These are phyloP conservation scores for Malurus melanocephalus DNA, from an alignment of 2,113 vertebrate species.

Conservation along the genomic window DNA sequence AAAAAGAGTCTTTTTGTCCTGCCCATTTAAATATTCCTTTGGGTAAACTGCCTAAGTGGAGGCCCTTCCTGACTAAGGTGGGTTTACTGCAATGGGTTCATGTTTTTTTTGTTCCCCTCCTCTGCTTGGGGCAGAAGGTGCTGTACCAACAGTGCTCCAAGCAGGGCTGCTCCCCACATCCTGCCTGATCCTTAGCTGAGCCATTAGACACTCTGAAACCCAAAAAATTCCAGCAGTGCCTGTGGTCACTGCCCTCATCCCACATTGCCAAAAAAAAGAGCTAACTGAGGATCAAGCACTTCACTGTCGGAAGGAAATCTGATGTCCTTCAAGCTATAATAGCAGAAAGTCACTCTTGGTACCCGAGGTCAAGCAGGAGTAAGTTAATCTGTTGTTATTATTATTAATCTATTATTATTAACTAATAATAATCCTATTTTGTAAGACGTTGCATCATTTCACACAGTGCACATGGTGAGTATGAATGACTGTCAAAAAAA, in stretches of 20 bases:
- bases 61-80: background rate
- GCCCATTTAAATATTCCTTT: background rate
- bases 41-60: background rate
- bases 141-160: fast-evolving
- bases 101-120: background rate
- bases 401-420: too few species aligned
- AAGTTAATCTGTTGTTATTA: background rate
- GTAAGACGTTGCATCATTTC: background rate
- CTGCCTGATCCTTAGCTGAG: background rate
- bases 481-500: background rate
- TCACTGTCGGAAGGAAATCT: background rate
- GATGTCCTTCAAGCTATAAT: background rate
- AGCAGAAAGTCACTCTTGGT: background rate
- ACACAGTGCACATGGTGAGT: background rate
- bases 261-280: background rate
- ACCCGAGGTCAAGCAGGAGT: background rate
- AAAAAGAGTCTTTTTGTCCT: background rate
- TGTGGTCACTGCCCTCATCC: background rate
- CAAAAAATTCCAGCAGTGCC: background rate
- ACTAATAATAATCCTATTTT: background rate
- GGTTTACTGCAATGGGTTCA: background rate
- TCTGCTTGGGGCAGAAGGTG: background rate
- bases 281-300: background rate
- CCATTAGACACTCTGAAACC: background rate
- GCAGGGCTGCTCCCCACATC: background rate